Conservation (phyloP, 1,140 invertebrate genomes). For the Dinoponera quadriceps region DNA sequence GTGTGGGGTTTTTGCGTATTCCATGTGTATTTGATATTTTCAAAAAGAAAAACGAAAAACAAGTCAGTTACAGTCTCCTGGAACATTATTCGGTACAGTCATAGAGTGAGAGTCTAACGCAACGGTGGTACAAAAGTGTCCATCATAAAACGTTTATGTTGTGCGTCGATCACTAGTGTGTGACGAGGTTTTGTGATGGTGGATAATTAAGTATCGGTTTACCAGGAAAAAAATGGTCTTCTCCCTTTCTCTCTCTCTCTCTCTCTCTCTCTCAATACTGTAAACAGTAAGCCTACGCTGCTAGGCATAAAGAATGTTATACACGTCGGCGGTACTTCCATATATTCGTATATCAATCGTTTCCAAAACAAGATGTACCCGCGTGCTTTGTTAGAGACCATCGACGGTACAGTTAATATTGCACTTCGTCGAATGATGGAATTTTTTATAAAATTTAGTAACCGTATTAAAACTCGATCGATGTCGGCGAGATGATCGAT, state of each 20-base stretch:
- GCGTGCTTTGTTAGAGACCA: neutral
- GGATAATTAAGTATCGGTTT: constrained; percentile 55
- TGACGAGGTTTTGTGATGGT: constrained; percentile 61
- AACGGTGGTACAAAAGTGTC: constrained; percentile 74
- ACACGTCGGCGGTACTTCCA: constrained; percentile 45
- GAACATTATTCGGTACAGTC: constrained; percentile 77
- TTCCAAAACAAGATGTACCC: constrained; percentile 72
- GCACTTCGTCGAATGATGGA: neutral
- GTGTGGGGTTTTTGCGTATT: constrained; percentile 74
- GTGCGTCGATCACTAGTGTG: constrained; percentile 68
- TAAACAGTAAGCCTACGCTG: constrained; percentile 15
- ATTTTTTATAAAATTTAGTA: too few relatives aligned
- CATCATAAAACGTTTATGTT: constrained; percentile 76
- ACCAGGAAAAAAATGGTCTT: constrained; percentile 52
- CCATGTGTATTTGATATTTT: constrained; percentile 80
- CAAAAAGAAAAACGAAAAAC: constrained; percentile 48
- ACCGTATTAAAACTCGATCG: too few relatives aligned
- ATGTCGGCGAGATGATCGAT: too few relatives aligned
- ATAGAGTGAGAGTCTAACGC: constrained; percentile 77
- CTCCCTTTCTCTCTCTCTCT: constrained; percentile 27
- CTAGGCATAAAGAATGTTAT: constrained; percentile 53
- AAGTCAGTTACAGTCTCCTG: constrained; percentile 83
- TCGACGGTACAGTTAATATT: neutral
- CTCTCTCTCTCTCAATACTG: too few relatives aligned
- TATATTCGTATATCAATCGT: constrained; percentile 14